phyloP scores from a whole-genome alignment of 1,140 invertebrate species.

The Magallana ariakensis region DNA sequence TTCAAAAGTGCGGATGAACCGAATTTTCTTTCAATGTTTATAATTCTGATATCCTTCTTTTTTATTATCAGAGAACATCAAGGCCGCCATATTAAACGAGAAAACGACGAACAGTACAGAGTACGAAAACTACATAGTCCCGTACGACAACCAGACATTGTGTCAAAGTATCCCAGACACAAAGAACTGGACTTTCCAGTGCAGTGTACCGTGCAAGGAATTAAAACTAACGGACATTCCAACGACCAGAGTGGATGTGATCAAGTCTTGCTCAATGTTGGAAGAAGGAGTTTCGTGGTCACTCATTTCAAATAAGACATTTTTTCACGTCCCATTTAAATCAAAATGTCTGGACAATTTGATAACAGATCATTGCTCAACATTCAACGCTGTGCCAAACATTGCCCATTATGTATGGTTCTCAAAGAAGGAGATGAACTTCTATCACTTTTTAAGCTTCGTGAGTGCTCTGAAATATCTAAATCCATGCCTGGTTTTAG shows the following conservation, averaged over 20 bases:
- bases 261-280: constrained; percentile 1
- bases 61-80: not conserved
- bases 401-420: constrained; percentile 49
- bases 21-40: too few relatives aligned
- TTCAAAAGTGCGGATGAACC: too few relatives aligned
- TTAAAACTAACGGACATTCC: not conserved
- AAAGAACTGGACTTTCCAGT: constrained; percentile 20
- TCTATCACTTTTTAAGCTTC: constrained; percentile 46
- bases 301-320: not conserved
- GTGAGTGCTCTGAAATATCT: constrained; percentile 40
- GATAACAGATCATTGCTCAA: not conserved
- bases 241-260: constrained; percentile 7
- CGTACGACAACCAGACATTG: not conserved
- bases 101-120: not conserved
- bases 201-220: not conserved
- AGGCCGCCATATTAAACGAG: not conserved
- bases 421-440: constrained; percentile 25
- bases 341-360: constrained; percentile 20
- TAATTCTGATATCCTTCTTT: not conserved
- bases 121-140: constrained; percentile 5
- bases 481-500: constrained; percentile 58
- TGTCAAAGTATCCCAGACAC: not conserved
- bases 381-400: constrained; percentile 31
- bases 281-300: not conserved
- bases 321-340: not conserved